Evolutionary conservation across 2,888 invertebrate genomes (phyloP).

Genomic region (Drosophila neotestacea): DNA sequence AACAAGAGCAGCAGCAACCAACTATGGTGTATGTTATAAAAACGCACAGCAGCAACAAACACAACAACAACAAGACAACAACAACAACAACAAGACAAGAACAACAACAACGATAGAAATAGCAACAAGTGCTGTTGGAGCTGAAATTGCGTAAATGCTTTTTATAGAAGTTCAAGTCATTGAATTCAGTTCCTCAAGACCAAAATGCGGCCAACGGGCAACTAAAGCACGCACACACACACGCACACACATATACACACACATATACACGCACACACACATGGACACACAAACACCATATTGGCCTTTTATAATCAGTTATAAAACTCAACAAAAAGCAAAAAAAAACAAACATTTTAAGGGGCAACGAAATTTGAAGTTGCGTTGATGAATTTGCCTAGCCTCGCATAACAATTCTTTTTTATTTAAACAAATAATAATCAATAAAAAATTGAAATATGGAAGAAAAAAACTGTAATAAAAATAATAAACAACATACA

Average conservation of each 20-base stretch:
- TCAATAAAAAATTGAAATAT: slow-evolving; percentile 33
- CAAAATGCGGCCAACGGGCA: slow-evolving; percentile 26
- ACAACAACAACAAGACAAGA: slow-evolving; percentile 4
- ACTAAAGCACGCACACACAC: slow-evolving; percentile 8
- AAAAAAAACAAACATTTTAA: background rate
- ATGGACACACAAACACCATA: background rate
- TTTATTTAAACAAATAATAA: slow-evolving; percentile 40
- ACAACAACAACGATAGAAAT: slow-evolving; percentile 6
- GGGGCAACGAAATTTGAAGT: slow-evolving; percentile 23
- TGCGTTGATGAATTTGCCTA: slow-evolving; percentile 30
- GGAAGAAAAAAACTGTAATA: slow-evolving; percentile 9
- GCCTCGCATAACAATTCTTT: slow-evolving; percentile 28
- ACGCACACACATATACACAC: slow-evolving; percentile 3
- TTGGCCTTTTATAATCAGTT: slow-evolving; percentile 34
- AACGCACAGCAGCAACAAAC: slow-evolving; percentile 30
- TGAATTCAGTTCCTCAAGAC: slow-evolving; percentile 45
- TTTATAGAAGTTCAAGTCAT: slow-evolving; percentile 58
- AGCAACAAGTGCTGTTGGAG: slow-evolving; percentile 34
- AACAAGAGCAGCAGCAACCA: slow-evolving; percentile 22
- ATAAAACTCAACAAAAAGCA: slow-evolving; percentile 18
- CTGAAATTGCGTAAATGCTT: slow-evolving; percentile 53
- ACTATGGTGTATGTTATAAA: slow-evolving; percentile 28
- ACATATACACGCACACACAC: slow-evolving; percentile 1
- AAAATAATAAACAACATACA: slow-evolving; percentile 4
- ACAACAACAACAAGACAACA: slow-evolving; percentile 4